These are phyloP conservation scores for Peucedramus taeniatus DNA, from an alignment of 2,113 vertebrate species.

Conservation along the genomic window DNA sequence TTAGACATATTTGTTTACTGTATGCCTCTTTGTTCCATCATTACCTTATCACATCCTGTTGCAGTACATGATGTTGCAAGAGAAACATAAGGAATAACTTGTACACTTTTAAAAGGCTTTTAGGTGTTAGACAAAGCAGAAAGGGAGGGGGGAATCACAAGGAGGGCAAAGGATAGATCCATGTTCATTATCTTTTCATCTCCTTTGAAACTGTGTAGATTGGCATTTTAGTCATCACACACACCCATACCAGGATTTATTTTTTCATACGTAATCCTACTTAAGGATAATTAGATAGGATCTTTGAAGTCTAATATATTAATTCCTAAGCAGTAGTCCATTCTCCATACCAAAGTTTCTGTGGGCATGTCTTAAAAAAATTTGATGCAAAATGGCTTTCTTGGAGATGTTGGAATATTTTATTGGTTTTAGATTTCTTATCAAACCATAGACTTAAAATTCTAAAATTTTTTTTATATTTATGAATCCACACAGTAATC, in stretches of 20 bases:
- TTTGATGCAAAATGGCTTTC: background rate
- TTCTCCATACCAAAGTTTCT: background rate
- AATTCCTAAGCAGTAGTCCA: background rate
- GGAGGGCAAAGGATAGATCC: background rate
- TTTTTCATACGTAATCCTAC: background rate
- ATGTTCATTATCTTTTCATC: background rate
- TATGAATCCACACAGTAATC: background rate
- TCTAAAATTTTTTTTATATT: background rate
- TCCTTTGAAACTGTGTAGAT: background rate
- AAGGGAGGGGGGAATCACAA: background rate
- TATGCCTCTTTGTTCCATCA: background rate
- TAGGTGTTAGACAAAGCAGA: background rate
- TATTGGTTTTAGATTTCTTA: background rate
- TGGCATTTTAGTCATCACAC: background rate
- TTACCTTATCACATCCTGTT: background rate
- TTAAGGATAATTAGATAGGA: background rate
- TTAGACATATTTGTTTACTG: background rate
- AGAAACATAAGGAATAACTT: background rate
- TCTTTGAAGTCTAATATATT: background rate
- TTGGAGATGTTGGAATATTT: background rate
- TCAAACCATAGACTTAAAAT: background rate
- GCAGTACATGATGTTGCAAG: background rate
- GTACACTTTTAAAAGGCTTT: background rate
- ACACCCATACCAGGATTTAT: background rate
- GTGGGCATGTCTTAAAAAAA: background rate